phyloP scores from a whole-genome alignment of 2,888 invertebrate genomes.

The Chironomus riparius region DNA sequence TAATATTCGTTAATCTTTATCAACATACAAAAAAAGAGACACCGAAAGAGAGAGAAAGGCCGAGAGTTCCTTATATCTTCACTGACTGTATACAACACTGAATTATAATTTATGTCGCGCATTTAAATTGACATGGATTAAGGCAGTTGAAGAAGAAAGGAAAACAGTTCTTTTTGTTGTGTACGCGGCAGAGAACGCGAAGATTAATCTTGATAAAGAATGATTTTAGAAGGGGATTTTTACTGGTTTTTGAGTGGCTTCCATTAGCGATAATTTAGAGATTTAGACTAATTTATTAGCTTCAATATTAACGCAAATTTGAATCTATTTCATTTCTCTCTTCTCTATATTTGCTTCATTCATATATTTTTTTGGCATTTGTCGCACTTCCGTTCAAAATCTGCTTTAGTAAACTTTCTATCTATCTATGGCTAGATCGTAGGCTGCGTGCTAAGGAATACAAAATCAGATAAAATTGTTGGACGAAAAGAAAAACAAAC shows the following conservation, averaged over 20 bases:
- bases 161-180: background rate
- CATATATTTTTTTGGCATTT: background rate
- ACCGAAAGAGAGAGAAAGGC: background rate
- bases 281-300: conserved; percentile 3
- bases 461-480: too few relatives aligned
- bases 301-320: background rate
- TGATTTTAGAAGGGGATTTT: background rate
- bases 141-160: background rate
- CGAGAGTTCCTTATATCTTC: background rate
- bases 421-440: too few relatives aligned
- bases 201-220: conserved; percentile 10
- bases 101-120: conserved; percentile 7
- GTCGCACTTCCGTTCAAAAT: background rate
- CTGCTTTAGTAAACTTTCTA: background rate
- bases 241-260: conserved; percentile 4
- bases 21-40: background rate
- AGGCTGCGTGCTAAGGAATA: too few relatives aligned
- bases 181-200: background rate
- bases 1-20: conserved; percentile 2
- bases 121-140: conserved; percentile 10
- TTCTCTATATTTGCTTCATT: background rate
- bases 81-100: too few relatives aligned
- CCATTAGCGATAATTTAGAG: conserved; percentile 10
- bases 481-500: too few relatives aligned
- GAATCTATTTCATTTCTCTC: background rate